Conservation (phyloP, 2,888 invertebrate genomes). For the Neocrepidodera transversa region DNA sequence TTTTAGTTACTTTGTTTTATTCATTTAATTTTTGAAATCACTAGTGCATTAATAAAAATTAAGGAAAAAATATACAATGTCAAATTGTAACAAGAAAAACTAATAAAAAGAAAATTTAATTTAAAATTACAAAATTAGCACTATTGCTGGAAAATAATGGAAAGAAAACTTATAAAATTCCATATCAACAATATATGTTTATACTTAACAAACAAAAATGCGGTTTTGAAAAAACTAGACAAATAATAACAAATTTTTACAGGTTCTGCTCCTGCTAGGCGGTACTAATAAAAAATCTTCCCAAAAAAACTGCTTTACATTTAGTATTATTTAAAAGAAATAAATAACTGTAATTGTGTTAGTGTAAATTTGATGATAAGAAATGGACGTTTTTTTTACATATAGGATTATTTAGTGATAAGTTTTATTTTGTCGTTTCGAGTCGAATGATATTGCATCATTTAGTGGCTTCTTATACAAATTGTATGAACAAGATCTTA, state of each 20-base stretch:
- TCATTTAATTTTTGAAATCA: not conserved
- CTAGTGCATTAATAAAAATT: not conserved
- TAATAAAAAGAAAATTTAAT: too few relatives aligned
- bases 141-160: too few relatives aligned
- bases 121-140: too few relatives aligned
- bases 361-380: constrained; percentile 11
- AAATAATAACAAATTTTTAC: constrained; percentile 39
- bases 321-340: constrained; percentile 31
- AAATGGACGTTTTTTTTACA: constrained; percentile 23
- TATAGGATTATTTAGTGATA: constrained; percentile 14
- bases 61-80: too few relatives aligned
- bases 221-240: constrained; percentile 2
- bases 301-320: constrained; percentile 29
- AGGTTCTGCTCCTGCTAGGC: constrained; percentile 51
- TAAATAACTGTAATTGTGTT: constrained; percentile 19
- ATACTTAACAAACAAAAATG: too few relatives aligned
- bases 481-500: constrained; percentile 8
- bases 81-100: too few relatives aligned
- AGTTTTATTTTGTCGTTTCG: constrained; percentile 21
- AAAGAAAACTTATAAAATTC: too few relatives aligned
- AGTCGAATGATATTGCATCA: constrained; percentile 1
- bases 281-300: constrained; percentile 45
- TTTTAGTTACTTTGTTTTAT: not conserved
- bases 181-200: too few relatives aligned
- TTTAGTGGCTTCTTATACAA: constrained; percentile 22